These are phyloP conservation scores for Amphipoea oculea DNA, from an alignment of 2,888 invertebrate species.

Conservation along the genomic window DNA sequence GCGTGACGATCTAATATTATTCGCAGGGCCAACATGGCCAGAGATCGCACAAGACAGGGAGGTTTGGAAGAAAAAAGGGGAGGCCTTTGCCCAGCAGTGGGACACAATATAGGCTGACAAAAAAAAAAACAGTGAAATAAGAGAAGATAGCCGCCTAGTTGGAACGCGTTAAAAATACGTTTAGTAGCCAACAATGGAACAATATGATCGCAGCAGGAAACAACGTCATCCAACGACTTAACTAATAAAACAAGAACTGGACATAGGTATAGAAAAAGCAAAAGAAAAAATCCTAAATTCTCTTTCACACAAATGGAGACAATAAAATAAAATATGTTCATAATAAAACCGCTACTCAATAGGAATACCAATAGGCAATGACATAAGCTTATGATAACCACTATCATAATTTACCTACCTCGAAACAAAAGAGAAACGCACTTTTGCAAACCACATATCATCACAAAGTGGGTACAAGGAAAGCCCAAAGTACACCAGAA, in stretches of 20 bases:
- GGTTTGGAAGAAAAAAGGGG: no score
- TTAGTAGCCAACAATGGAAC: no score
- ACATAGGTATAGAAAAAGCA: not conserved
- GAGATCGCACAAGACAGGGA: no score
- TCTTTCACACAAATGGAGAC: constrained; percentile 14
- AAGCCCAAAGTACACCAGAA: constrained; percentile 26
- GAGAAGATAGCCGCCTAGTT: no score
- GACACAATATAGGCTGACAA: no score
- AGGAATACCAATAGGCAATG: not conserved
- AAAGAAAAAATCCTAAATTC: not conserved
- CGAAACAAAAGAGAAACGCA: constrained; percentile 41
- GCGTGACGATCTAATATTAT: no score
- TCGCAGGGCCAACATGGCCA: no score
- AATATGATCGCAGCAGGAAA: not conserved
- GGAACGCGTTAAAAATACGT: no score
- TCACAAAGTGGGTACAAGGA: constrained; percentile 5
- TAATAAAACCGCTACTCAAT: constrained; percentile 30
- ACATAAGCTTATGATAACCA: not conserved
- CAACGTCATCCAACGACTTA: no score
- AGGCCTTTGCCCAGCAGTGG: no score
- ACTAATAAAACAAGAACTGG: not conserved
- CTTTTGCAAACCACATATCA: constrained; percentile 37
- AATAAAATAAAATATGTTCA: constrained; percentile 23
- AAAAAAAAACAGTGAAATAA: no score
- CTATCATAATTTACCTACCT: constrained; percentile 20